These are phyloP conservation scores for Tetramorium alpestre DNA, from an alignment of 1,140 invertebrate genomes.

Conservation along the genomic window DNA sequence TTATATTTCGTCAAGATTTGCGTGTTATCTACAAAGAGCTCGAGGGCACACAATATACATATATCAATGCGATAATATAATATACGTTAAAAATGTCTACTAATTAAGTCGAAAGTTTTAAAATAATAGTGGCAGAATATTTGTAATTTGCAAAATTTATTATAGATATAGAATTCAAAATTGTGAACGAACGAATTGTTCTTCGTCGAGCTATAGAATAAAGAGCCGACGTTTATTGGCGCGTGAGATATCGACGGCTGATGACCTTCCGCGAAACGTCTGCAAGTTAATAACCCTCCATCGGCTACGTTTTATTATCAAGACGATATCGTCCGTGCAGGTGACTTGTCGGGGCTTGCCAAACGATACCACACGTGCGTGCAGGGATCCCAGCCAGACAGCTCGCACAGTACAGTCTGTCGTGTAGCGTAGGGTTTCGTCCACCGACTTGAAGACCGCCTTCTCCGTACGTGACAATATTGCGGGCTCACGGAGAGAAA, in stretches of 20 bases:
- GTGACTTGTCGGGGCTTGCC: background rate
- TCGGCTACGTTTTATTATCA: conserved; percentile 12
- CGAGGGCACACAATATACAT: too few relatives aligned
- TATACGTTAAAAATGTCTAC: background rate
- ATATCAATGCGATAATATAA: background rate
- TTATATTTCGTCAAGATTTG: background rate
- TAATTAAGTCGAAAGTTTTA: background rate
- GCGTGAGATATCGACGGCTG: background rate
- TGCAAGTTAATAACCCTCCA: conserved; percentile 33
- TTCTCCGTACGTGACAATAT: conserved; percentile 32
- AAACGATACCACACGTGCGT: background rate
- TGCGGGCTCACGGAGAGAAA: background rate
- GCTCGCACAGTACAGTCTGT: background rate
- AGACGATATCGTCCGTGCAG: conserved; percentile 1
- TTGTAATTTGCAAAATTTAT: background rate
- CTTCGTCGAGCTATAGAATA: background rate
- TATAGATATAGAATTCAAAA: background rate
- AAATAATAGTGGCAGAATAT: too few relatives aligned
- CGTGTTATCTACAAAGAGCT: background rate
- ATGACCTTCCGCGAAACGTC: conserved; percentile 29
- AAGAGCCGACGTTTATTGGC: background rate
- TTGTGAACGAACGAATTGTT: background rate
- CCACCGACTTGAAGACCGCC: background rate
- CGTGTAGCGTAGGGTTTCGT: background rate
- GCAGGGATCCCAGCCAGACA: background rate